Evolutionary conservation across 2,797 vertebrate genomes (phyloP).

Genomic region (Microctenopoma stevenorrisi): DNA sequence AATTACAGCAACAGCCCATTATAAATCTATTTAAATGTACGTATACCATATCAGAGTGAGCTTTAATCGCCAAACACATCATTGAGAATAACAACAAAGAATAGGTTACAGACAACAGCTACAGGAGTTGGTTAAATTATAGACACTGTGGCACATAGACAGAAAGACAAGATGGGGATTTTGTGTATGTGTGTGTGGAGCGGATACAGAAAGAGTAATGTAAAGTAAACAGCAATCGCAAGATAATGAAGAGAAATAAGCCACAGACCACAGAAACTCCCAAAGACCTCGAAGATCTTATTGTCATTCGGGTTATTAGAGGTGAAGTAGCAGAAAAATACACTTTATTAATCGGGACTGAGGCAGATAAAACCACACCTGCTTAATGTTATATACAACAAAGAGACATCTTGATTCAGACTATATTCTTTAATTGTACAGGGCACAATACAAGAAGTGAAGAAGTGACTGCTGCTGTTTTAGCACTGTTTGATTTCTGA

Average conservation of each 20-base stretch:
- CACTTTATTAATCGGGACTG: not conserved
- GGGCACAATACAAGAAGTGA: not conserved
- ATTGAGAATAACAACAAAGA: too few species aligned
- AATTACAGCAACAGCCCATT: too few species aligned
- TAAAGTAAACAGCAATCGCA: not conserved
- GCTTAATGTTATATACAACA: not conserved
- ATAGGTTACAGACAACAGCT: too few species aligned
- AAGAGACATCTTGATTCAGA: not conserved
- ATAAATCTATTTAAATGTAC: too few species aligned
- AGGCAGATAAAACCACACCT: not conserved
- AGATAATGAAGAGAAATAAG: not conserved
- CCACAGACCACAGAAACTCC: not conserved
- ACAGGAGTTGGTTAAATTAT: too few species aligned
- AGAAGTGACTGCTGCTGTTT: conserved; percentile 18
- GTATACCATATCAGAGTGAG: too few species aligned
- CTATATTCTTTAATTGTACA: conserved; percentile 15
- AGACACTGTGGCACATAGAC: too few species aligned
- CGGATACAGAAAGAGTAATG: too few species aligned
- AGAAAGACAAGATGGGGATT: too few species aligned
- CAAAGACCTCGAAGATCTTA: not conserved
- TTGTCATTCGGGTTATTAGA: not conserved
- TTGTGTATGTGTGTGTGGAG: too few species aligned
- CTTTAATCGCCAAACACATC: too few species aligned
- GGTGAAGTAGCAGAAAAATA: not conserved
- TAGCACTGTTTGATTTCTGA: conserved; percentile 79